Conservation (phyloP, 37 sponge, comb jelly and placozoan genomes). For the Crambe crambe region DNA sequence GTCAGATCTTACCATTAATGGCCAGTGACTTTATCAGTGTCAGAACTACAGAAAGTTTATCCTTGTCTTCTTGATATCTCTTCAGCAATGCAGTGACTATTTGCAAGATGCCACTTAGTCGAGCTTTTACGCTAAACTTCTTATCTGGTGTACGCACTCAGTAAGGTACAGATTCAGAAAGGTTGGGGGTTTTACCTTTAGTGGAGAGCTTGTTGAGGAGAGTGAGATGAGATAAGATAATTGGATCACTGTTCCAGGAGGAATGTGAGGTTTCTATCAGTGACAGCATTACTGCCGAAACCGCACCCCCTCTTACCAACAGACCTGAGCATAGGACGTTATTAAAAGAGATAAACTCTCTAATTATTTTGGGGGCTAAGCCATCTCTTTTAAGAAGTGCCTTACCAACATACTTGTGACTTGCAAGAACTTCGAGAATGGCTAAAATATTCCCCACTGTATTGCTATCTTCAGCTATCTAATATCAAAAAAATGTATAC, state of each 20-base stretch:
- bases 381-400: neutral
- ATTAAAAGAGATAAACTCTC: neutral
- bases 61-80: slow-evolving; percentile 2
- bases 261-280: neutral
- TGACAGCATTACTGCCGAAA: slow-evolving; percentile 16
- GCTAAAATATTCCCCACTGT: slow-evolving; percentile 7
- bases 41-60: neutral
- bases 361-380: neutral
- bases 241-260: slow-evolving; percentile 1
- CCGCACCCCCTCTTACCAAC: slow-evolving; percentile 27
- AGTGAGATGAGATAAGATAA: slow-evolving; percentile 27
- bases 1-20: slow-evolving; percentile 28
- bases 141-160: slow-evolving; percentile 39
- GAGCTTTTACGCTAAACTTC: slow-evolving; percentile 71
- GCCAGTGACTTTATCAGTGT: slow-evolving; percentile 26
- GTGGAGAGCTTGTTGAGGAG: slow-evolving; percentile 57
- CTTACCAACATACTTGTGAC: slow-evolving; percentile 46
- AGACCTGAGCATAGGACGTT: slow-evolving; percentile 14
- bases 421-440: slow-evolving; percentile 25
- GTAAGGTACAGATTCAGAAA: neutral
- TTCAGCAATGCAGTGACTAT: slow-evolving; percentile 35
- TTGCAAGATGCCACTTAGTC: slow-evolving; percentile 57
- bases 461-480: slow-evolving; percentile 5
- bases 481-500: neutral
- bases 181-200: slow-evolving; percentile 37